Evolutionary conservation across 2,113 vertebrate genomes (phyloP).

Genomic region (Oplegnathus fasciatus): DNA sequence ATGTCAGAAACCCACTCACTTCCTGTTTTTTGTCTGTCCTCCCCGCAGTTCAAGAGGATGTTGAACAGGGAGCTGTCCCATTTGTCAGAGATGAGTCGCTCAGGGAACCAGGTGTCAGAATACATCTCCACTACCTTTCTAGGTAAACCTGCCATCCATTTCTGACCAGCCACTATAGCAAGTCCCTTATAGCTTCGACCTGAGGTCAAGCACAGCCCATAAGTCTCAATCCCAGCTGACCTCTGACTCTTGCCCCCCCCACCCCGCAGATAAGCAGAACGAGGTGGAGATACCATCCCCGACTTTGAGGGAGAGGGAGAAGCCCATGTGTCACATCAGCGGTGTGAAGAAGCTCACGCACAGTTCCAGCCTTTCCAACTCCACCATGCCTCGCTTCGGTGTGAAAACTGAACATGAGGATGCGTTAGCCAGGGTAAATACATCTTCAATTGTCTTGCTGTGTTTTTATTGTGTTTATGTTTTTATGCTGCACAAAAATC

Average conservation of each 20-base stretch:
- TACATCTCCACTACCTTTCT: slow-evolving; percentile 96
- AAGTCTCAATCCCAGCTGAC: slow-evolving; percentile 22
- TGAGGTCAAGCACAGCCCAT: not conserved
- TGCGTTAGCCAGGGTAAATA: slow-evolving; percentile 86
- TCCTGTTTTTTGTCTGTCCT: slow-evolving; percentile 39
- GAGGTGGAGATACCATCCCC: slow-evolving; percentile 94
- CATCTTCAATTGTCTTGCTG: not conserved
- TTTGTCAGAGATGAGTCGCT: slow-evolving; percentile 96
- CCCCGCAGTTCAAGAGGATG: slow-evolving; percentile 92
- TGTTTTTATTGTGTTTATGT: slow-evolving; percentile 11
- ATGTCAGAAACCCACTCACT: slow-evolving; percentile 25
- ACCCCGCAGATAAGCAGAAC: slow-evolving; percentile 93
- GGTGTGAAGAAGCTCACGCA: slow-evolving; percentile 91
- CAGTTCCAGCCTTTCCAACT: slow-evolving; percentile 87
- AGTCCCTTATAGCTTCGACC: not conserved
- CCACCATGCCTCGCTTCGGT: slow-evolving; percentile 89
- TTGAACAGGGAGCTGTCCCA: slow-evolving; percentile 95
- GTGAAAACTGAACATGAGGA: slow-evolving; percentile 94
- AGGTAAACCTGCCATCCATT: slow-evolving; percentile 75
- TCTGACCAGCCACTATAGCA: not conserved
- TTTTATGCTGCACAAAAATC: not conserved
- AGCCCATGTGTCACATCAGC: slow-evolving; percentile 94
- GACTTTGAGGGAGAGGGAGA: slow-evolving; percentile 88
- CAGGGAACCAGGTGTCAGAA: slow-evolving; percentile 96
- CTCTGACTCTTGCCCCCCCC: slow-evolving; percentile 17